These are phyloP conservation scores for Bembecia ichneumoniformis DNA, from an alignment of 2,888 invertebrate genomes.

Conservation along the genomic window DNA sequence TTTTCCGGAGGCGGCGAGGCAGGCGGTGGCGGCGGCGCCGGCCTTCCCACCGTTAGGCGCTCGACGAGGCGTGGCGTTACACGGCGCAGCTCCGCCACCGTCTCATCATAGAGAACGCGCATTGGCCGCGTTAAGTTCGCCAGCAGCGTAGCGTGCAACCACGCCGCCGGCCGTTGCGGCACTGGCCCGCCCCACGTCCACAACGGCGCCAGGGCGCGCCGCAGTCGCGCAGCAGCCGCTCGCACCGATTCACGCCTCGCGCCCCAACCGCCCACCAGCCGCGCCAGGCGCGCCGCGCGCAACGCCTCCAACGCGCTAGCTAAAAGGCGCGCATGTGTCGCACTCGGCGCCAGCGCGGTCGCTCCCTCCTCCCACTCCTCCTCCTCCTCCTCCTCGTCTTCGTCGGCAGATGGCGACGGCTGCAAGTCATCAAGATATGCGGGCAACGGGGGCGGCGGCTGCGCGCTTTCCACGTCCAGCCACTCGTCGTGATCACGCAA, in stretches of 20 bases:
- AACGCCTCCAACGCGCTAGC: slow-evolving; percentile 24
- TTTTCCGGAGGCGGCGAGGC: slow-evolving; percentile 7
- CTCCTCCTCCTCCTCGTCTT: slow-evolving; percentile 6
- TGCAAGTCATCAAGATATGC: slow-evolving; percentile 10
- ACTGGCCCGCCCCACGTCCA: slow-evolving; percentile 14
- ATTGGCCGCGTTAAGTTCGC: slow-evolving; percentile 21
- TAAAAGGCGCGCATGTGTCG: slow-evolving; percentile 30
- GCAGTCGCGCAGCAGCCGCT: slow-evolving; percentile 22
- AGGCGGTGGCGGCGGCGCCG: slow-evolving; percentile 8
- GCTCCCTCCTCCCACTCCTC: slow-evolving; percentile 23
- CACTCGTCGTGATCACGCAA: slow-evolving; percentile 12
- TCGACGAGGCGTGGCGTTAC: slow-evolving; percentile 29
- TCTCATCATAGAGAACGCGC: slow-evolving; percentile 28
- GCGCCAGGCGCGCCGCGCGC: slow-evolving; percentile 29
- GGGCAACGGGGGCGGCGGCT: slow-evolving; percentile 4
- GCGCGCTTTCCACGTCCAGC: slow-evolving; percentile 9
- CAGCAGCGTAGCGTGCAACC: slow-evolving; percentile 31
- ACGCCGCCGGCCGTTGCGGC: slow-evolving; percentile 20
- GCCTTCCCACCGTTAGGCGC: slow-evolving; percentile 14
- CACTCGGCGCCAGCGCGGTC: slow-evolving; percentile 26
- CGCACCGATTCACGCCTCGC: slow-evolving; percentile 11
- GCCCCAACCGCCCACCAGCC: slow-evolving; percentile 18
- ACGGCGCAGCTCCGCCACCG: slow-evolving; percentile 27
- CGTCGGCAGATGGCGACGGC: slow-evolving; percentile 12
- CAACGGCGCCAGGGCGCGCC: slow-evolving; percentile 27